These are phyloP conservation scores for Sicus ferrugineus DNA, from an alignment of 2,888 invertebrate genomes.

Conservation along the genomic window DNA sequence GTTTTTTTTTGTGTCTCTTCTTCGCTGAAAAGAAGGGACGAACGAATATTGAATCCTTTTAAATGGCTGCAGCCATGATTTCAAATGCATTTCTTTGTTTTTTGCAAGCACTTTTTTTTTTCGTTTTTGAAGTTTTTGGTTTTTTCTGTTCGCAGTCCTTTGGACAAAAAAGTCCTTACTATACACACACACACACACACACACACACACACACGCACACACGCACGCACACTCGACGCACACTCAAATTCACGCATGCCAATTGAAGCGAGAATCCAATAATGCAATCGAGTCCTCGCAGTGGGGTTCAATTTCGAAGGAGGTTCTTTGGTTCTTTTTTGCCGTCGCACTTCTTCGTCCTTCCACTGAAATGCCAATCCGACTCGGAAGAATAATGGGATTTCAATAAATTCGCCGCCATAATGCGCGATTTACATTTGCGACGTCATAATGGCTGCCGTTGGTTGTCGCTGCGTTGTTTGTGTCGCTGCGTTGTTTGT, in stretches of 20 bases:
- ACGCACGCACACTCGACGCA: neutral
- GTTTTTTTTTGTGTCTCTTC: no score
- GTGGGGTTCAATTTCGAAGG: conserved; percentile 12
- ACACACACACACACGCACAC: neutral
- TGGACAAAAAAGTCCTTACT: neutral
- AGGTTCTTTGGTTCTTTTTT: neutral
- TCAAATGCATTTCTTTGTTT: neutral
- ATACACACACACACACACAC: neutral
- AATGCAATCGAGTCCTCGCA: neutral
- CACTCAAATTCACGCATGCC: neutral
- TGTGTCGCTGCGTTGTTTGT: neutral
- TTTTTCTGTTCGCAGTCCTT: neutral
- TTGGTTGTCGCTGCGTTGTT: neutral
- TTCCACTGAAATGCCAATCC: neutral
- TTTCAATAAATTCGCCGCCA: conserved; percentile 7
- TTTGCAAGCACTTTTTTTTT: neutral
- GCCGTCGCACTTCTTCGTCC: neutral
- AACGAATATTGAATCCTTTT: no score
- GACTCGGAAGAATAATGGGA: neutral
- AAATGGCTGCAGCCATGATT: neutral
- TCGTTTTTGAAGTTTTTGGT: neutral
- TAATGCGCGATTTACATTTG: conserved; percentile 4
- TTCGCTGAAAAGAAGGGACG: neutral
- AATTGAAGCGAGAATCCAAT: neutral
- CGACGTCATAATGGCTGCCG: conserved; percentile 10